Percentiles rank a stretch among this genome's conserved stretches.
phyloP scores from a whole-genome alignment of 2,113 vertebrate species.

The Columba janthina region DNA sequence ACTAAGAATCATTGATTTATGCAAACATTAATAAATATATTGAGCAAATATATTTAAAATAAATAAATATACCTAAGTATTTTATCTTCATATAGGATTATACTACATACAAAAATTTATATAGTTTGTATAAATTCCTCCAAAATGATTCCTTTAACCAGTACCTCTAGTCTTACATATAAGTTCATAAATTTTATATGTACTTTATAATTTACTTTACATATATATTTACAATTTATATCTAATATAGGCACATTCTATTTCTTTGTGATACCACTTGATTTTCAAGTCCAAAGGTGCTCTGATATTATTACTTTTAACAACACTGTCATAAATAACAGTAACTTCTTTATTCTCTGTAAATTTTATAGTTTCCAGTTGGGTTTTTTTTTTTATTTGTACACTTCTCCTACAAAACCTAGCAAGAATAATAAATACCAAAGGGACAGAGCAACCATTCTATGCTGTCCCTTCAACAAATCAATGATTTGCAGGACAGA shows the following conservation, averaged over 20 bases:
- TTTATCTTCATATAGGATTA: neutral
- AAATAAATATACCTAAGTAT: neutral
- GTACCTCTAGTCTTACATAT: neutral
- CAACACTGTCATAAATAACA: neutral
- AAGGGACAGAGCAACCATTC: neutral
- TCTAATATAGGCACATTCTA: neutral
- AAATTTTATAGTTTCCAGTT: neutral
- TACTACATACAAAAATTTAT: neutral
- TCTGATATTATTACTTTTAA: neutral
- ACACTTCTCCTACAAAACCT: neutral
- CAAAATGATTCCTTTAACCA: neutral
- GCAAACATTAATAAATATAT: neutral
- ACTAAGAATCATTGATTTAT: neutral
- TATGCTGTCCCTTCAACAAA: neutral
- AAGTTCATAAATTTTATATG: neutral
- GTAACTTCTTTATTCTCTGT: neutral
- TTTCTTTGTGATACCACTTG: neutral
- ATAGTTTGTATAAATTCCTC: neutral
- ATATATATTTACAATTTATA: neutral
- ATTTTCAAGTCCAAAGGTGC: conserved; percentile 1
- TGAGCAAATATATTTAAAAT: neutral
- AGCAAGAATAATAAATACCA: neutral
- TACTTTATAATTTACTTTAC: neutral
- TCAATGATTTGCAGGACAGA: neutral
- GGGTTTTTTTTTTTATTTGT: neutral